These are phyloP conservation scores for human DNA, from an alignment of 2,113 vertebrate species.

Conservation along the genomic window DNA sequence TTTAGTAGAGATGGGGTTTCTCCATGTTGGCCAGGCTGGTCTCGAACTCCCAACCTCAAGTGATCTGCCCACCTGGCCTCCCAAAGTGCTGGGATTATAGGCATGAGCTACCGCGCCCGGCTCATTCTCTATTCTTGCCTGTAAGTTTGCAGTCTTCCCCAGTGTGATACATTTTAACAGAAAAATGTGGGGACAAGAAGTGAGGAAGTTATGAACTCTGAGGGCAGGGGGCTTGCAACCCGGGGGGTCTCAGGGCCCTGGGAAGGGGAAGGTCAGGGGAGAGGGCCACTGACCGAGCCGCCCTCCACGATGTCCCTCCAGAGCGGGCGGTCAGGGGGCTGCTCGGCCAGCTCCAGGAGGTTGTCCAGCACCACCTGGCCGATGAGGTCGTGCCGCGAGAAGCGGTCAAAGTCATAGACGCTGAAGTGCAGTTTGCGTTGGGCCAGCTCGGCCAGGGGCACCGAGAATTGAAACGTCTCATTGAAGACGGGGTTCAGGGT, in stretches of 20 bases:
- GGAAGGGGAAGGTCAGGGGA: fast-evolving
- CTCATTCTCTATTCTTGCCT: neutral
- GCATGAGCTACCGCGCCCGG: no score
- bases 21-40: no score
- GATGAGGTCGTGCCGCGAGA: slow-evolving; percentile 95
- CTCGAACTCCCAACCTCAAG: no score
- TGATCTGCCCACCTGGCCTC: no score
- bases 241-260: fast-evolving
- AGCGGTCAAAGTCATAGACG: slow-evolving; percentile 96
- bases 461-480: slow-evolving; percentile 94
- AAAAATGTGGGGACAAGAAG: neutral
- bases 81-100: no score
- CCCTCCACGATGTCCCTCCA: slow-evolving; percentile 96
- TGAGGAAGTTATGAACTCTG: neutral
- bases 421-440: slow-evolving; percentile 95
- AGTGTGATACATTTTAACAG: neutral
- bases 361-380: slow-evolving; percentile 96
- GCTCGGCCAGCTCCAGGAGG: slow-evolving; percentile 95
- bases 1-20: no score
- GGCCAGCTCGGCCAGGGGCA: slow-evolving; percentile 93
- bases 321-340: slow-evolving; percentile 91
- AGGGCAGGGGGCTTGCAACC: neutral
- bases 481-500: slow-evolving; percentile 96
- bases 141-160: neutral
- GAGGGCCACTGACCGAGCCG: slow-evolving; percentile 87